Evolutionary conservation across 1,140 invertebrate species (phyloP), one percentile per base, ranked within the genome.

Genomic region (Atta cephalotes): DNA sequence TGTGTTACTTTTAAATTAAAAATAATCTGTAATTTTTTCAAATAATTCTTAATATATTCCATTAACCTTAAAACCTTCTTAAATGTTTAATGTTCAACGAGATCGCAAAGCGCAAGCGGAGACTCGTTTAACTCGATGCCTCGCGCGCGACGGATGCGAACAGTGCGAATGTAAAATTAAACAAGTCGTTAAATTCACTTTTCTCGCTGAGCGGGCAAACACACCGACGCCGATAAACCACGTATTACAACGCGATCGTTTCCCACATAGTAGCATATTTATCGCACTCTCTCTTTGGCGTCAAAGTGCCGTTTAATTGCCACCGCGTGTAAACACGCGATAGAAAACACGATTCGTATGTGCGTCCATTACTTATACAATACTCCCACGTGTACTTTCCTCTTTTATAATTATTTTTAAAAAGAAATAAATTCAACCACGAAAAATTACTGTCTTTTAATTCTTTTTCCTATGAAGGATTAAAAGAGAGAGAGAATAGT

Each of bases 141-240:
- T 9, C 28, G 49, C n/a, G 25, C 18, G 51, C n/a, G 31, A 49
- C 18, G 18, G 10, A 63, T 14, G 62, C 39, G 39, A 10, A 77
- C n/a, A 72, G 18, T n/a, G 84, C 49, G 35, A 87, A 65, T 58
- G 31, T 21, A 68, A 58, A 66, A 81, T 87, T 65, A 78, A 78
- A 31, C 35, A 78, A 63, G n/a, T 68, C 12, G 72, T 81, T 65
- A 58, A 78, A 72, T 88, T 60, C 87, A 71, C 78, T 88, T 87
- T 70, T 71, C 62, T 28, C 78, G 39, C 60, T 49, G 72, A 86
- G 6, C 10, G 49, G 35, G 60, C 63, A 80, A 87, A 80, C 56
- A 68, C 12, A 25, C 21, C 56, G 72, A 51, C 28, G 81, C 28
- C 87, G 77, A 87, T 71, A 58, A 51, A 71, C 65, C 78, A 14